These are phyloP conservation scores for Aphaenogaster rudis DNA, from an alignment of 1,140 invertebrate species.

Conservation along the genomic window DNA sequence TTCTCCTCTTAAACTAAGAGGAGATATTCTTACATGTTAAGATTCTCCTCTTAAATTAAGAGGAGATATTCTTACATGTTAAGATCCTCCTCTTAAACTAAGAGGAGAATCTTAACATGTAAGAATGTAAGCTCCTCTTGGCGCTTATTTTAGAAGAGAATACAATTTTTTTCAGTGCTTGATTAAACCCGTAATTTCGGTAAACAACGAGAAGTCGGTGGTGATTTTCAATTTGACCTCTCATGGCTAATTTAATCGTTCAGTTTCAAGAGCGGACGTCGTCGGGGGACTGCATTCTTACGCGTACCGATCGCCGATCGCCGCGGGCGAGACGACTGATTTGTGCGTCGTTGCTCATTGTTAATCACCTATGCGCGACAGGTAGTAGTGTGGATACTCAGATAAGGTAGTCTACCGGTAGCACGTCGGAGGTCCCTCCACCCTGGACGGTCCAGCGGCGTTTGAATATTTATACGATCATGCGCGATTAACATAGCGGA, in stretches of 20 bases:
- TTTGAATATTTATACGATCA: constrained; percentile 62
- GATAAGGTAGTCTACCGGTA: constrained; percentile 31
- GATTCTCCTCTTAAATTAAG: too few relatives aligned
- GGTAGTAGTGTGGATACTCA: constrained; percentile 24
- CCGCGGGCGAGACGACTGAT: constrained; percentile 23
- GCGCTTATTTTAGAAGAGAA: too few relatives aligned
- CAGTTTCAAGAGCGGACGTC: neutral
- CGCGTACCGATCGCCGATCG: constrained; percentile 18
- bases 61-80: too few relatives aligned
- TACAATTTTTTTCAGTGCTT: too few relatives aligned
- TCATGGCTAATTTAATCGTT: constrained; percentile 30
- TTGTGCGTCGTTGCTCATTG: constrained; percentile 46
- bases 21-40: too few relatives aligned
- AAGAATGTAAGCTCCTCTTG: too few relatives aligned
- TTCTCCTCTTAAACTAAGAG: too few relatives aligned
- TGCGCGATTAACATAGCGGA: constrained; percentile 64
- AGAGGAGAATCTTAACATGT: too few relatives aligned
- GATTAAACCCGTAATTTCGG: neutral
- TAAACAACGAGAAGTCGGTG: neutral
- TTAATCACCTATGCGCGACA: constrained; percentile 60
- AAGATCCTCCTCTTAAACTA: too few relatives aligned
- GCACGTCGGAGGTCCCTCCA: constrained; percentile 35
- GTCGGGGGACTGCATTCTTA: neutral
- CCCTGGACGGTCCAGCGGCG: constrained; percentile 27
- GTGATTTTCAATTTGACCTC: neutral